Conservation (phyloP, 2,113 vertebrate genomes). For the Crotalus horridus region DNA sequence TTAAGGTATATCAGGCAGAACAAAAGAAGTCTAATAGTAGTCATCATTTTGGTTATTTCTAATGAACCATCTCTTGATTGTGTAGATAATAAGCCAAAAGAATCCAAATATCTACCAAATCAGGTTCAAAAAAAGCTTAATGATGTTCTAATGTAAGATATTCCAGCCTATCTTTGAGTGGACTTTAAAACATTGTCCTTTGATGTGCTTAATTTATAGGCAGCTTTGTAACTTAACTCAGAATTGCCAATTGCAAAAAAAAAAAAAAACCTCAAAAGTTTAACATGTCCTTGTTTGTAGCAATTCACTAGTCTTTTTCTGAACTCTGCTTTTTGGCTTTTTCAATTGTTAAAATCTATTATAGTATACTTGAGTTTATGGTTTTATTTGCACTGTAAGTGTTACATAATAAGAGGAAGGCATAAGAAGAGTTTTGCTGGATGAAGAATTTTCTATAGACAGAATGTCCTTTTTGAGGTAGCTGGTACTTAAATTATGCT, state of each 20-base stretch:
- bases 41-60: not conserved
- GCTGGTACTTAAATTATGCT: not conserved
- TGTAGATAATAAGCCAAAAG: not conserved
- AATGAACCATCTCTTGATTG: not conserved
- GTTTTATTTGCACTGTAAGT: not conserved
- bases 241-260: not conserved
- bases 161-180: not conserved
- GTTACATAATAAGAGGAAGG: not conserved
- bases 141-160: not conserved
- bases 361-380: not conserved
- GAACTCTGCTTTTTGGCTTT: not conserved
- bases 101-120: not conserved
- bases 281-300: not conserved
- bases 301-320: not conserved
- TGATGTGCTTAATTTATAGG: not conserved
- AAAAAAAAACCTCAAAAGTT: not conserved
- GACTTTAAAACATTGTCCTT: not conserved
- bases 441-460: not conserved
- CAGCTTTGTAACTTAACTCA: not conserved
- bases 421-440: not conserved
- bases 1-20: not conserved
- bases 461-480: not conserved
- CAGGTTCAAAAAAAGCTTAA: not conserved
- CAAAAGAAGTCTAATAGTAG: not conserved
- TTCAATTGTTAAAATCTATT: not conserved